These are phyloP conservation scores for Tigriopus japonicus DNA, from an alignment of 1,140 invertebrate genomes.

Conservation along the genomic window DNA sequence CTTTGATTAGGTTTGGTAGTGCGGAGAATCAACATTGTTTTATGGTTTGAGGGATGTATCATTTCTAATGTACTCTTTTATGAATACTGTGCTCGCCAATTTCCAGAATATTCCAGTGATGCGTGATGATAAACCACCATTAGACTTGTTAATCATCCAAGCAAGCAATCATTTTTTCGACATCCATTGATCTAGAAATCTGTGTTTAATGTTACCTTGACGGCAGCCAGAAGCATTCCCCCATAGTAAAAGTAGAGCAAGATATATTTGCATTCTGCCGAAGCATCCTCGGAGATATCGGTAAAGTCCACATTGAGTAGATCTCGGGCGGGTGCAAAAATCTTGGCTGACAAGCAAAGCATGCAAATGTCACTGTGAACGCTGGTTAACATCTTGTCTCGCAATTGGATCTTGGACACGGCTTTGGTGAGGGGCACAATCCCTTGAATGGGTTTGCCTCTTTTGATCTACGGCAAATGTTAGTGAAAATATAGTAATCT, in stretches of 20 bases:
- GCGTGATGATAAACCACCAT: too few species aligned
- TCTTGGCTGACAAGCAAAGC: conserved; percentile 71
- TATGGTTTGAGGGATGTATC: too few species aligned
- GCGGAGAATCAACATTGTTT: too few species aligned
- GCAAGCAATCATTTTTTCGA: too few species aligned
- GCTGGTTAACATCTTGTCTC: conserved; percentile 70
- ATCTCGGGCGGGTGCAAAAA: conserved; percentile 71
- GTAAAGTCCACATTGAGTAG: conserved; percentile 79
- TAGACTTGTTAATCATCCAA: too few species aligned
- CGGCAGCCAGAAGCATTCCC: conserved; percentile 81
- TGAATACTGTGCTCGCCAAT: too few species aligned
- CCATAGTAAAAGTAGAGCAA: conserved; percentile 91
- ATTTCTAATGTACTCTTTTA: too few species aligned
- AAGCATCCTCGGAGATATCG: conserved; percentile 54
- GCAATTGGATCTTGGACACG: conserved; percentile 68
- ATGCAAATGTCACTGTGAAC: conserved; percentile 85
- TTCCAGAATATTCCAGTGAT: too few species aligned
- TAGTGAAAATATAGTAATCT: too few species aligned
- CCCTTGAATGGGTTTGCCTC: conserved; percentile 55
- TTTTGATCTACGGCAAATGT: conserved; percentile 37
- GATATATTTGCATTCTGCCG: conserved; percentile 79
- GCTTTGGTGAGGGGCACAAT: conserved; percentile 63
- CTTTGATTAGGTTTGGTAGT: neutral
- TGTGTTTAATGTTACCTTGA: too few species aligned
- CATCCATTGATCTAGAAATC: too few species aligned